Evolutionary conservation across 2,113 vertebrate genomes (phyloP).

Genomic region (Genyomyrus donnyi): DNA sequence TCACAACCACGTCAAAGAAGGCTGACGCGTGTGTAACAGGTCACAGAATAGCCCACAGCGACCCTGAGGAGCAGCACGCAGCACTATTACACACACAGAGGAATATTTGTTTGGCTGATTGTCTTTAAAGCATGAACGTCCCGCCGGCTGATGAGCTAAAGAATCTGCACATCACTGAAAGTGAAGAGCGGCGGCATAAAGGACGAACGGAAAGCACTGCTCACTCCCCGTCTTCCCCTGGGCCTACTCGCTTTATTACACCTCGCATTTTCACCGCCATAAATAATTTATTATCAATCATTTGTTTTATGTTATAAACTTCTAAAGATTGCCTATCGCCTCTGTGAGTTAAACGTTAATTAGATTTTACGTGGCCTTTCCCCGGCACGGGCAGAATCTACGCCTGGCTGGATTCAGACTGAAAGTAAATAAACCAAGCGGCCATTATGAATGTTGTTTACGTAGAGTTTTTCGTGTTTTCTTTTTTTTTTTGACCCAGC

Average conservation of each 20-base stretch:
- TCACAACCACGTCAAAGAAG: background rate
- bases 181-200: background rate
- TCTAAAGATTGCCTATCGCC: background rate
- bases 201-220: background rate
- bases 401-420: background rate
- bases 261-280: background rate
- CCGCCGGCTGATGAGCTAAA: background rate
- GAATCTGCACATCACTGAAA: background rate
- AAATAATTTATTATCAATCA: background rate
- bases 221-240: background rate
- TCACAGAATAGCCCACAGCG: background rate
- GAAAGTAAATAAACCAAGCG: background rate
- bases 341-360: background rate
- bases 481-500: background rate
- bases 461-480: background rate
- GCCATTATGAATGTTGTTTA: background rate
- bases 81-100: background rate
- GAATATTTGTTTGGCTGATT: background rate
- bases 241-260: background rate
- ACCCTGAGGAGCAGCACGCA: background rate
- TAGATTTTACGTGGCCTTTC: background rate
- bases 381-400: background rate
- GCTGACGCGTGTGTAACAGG: background rate
- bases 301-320: constrained; percentile 11
- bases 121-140: background rate